Evolutionary conservation across 2,888 invertebrate genomes (phyloP).

Genomic region (Tanytarsus gracilentus): DNA sequence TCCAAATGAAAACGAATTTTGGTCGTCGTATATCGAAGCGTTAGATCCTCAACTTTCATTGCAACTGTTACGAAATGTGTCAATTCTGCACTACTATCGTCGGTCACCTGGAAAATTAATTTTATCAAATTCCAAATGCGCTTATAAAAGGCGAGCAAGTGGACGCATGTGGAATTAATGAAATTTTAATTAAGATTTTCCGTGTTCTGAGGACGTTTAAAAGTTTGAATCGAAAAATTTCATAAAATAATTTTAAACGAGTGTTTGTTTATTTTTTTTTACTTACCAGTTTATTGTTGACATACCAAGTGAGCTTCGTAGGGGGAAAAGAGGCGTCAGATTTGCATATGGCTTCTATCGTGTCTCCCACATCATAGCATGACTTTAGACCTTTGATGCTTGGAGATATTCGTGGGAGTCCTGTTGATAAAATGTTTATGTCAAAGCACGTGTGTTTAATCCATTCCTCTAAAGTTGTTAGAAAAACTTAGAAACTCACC

Average conservation of each 20-base stretch:
- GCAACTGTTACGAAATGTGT: neutral
- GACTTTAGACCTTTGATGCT: slow-evolving; percentile 38
- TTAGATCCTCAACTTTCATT: neutral
- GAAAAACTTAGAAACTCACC: neutral
- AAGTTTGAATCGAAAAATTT: too few relatives aligned
- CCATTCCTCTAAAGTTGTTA: neutral
- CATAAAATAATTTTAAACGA: neutral
- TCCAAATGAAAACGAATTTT: neutral
- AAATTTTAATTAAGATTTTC: neutral
- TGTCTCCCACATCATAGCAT: slow-evolving; percentile 38
- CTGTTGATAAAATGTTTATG: slow-evolving; percentile 31
- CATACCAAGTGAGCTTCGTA: slow-evolving; percentile 38
- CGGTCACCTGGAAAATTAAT: slow-evolving; percentile 13
- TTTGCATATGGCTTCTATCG: slow-evolving; percentile 39
- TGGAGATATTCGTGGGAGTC: slow-evolving; percentile 40
- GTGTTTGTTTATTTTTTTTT: neutral
- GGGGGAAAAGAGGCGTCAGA: slow-evolving; percentile 40
- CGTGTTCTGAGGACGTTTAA: neutral
- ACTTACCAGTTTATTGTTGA: slow-evolving; percentile 34
- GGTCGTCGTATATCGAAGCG: neutral
- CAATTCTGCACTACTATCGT: neutral
- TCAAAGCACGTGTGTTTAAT: neutral
- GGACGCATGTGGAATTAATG: too few relatives aligned
- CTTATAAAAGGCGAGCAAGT: too few relatives aligned
- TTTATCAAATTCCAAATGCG: slow-evolving; percentile 5